Conservation (phyloP, 2,888 invertebrate genomes). For the Patella ulyssiponensis region DNA sequence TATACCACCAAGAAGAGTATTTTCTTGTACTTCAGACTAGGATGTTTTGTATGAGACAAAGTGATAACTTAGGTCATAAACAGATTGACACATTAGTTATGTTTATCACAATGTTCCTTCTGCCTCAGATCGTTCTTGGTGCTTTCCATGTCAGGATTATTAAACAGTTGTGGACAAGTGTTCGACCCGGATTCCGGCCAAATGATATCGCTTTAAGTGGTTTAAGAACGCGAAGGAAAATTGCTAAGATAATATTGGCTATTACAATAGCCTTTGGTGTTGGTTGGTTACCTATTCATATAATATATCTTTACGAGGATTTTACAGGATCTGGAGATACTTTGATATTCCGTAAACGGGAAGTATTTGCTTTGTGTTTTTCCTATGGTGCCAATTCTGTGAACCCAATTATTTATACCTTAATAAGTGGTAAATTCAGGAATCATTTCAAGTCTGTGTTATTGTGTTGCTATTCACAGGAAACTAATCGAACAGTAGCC, state of each 20-base stretch:
- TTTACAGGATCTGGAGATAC: constrained; percentile 22
- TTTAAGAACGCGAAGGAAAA: constrained; percentile 32
- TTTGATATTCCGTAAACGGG: constrained; percentile 28
- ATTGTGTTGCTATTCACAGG: constrained; percentile 1
- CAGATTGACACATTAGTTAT: constrained; percentile 34
- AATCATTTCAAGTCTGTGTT: constrained; percentile 33
- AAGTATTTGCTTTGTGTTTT: constrained; percentile 31
- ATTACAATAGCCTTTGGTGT: constrained; percentile 38
- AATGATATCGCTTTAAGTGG: constrained; percentile 25
- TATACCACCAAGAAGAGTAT: constrained; percentile 22
- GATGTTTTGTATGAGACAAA: constrained; percentile 26
- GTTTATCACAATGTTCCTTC: constrained; percentile 33
- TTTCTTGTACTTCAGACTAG: constrained; percentile 21
- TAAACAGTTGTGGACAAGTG: constrained; percentile 33
- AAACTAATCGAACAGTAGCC: no score
- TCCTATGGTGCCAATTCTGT: constrained; percentile 41
- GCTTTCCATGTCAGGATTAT: constrained; percentile 39
- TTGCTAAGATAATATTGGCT: constrained; percentile 40
- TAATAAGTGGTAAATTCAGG: constrained; percentile 37
- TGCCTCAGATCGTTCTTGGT: constrained; percentile 32
- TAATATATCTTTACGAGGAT: constrained; percentile 34
- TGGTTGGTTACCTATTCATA: constrained; percentile 42
- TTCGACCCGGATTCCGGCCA: constrained; percentile 27
- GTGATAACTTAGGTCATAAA: neutral
- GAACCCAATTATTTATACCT: constrained; percentile 40